Percentiles rank a stretch among this genome's conserved stretches.
These are phyloP conservation scores for Menura novaehollandiae DNA, from an alignment of 2,113 vertebrate genomes.

Conservation along the genomic window DNA sequence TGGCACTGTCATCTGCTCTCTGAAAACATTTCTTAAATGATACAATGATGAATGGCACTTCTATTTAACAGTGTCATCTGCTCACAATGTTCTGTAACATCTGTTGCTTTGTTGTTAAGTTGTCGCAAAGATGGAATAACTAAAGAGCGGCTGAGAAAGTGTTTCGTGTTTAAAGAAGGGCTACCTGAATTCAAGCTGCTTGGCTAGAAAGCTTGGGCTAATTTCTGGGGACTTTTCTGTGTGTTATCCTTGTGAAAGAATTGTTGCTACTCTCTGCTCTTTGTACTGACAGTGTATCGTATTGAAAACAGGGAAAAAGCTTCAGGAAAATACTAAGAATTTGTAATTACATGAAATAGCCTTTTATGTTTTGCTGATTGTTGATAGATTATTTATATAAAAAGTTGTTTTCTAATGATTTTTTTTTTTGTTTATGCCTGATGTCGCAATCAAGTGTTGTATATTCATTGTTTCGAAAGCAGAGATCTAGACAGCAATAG, in stretches of 20 bases:
- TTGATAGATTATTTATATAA: background rate
- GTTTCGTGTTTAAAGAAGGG: background rate
- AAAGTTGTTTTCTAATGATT: background rate
- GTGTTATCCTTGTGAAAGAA: background rate
- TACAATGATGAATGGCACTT: background rate
- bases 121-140: background rate
- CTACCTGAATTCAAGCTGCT: background rate
- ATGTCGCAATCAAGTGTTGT: background rate
- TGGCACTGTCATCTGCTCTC: background rate
- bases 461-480: background rate
- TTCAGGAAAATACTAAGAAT: background rate
- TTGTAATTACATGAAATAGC: background rate
- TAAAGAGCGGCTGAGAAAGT: background rate
- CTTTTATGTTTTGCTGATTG: background rate
- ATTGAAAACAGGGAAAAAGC: background rate
- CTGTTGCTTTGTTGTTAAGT: background rate
- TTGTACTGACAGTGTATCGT: background rate
- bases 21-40: background rate
- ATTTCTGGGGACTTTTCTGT: background rate
- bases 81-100: background rate
- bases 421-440: background rate
- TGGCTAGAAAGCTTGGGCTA: background rate
- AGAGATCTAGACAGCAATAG: background rate
- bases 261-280: background rate
- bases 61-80: background rate